A percentile compares a stretch with the other conserved stretches of the same genome.
Evolutionary conservation across 2,888 invertebrate genomes (phyloP).

Genomic region (Eurois occulta): DNA sequence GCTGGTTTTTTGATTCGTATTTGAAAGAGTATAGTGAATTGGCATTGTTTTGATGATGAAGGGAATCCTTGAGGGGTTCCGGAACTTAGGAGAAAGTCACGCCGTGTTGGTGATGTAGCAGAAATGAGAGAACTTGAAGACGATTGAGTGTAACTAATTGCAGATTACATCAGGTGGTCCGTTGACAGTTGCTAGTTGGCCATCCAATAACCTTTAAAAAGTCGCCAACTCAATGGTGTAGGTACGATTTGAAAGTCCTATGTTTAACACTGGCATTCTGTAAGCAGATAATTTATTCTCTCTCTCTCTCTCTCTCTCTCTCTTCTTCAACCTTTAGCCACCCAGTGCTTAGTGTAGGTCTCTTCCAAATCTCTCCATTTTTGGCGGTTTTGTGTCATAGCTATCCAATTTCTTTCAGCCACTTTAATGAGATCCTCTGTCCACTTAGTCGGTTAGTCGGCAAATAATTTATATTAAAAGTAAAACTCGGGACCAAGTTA

Average conservation of each 20-base stretch:
- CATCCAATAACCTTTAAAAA: background rate
- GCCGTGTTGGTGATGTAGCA: background rate
- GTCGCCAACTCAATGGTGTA: background rate
- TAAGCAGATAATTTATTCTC: background rate
- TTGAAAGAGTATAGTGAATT: slow-evolving; percentile 58
- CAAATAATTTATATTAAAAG: background rate
- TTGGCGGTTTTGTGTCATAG: too few relatives aligned
- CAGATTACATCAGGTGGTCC: background rate
- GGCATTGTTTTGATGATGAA: slow-evolving; percentile 22
- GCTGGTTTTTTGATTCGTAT: slow-evolving; percentile 68
- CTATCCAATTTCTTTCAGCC: too few relatives aligned
- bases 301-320: too few relatives aligned
- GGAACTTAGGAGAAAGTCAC: background rate
- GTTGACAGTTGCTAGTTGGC: background rate
- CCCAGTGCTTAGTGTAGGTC: too few relatives aligned
- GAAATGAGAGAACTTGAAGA: background rate
- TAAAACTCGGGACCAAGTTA: background rate
- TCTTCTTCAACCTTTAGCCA: too few relatives aligned
- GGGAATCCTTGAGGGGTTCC: slow-evolving; percentile 11
- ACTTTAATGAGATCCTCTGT: too few relatives aligned
- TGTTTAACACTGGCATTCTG: background rate
- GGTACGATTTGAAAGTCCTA: background rate
- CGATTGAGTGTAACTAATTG: background rate
- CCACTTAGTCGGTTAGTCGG: too few relatives aligned
- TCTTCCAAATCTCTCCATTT: too few relatives aligned